A percentile compares a stretch with the other conserved stretches of the same genome.
These are phyloP conservation scores for Pammene fasciana DNA, from an alignment of 2,888 invertebrate species.

Conservation along the genomic window DNA sequence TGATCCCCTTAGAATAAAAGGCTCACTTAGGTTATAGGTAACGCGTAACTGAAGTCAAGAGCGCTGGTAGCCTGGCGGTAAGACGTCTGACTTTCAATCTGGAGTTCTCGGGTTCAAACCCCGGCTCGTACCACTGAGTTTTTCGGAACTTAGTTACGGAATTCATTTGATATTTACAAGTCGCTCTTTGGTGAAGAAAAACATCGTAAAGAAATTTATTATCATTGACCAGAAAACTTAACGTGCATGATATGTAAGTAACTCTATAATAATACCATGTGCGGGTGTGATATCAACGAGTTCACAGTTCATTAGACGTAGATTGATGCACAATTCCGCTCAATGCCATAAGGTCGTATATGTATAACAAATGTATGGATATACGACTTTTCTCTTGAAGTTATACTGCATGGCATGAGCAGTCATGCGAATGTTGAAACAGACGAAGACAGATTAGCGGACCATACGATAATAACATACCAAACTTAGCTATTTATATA, in stretches of 20 bases:
- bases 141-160: no score
- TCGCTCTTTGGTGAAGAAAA: no score
- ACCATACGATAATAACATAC: background rate
- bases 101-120: no score
- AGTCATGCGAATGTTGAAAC: conserved; percentile 7
- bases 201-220: no score
- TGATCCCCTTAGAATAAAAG: no score
- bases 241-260: background rate
- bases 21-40: no score
- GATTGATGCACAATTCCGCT: conserved; percentile 38
- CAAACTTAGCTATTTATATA: background rate
- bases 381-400: background rate
- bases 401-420: background rate
- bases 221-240: no score
- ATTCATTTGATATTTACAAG: no score
- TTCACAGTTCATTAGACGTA: conserved; percentile 41
- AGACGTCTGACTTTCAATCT: no score
- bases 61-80: no score
- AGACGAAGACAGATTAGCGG: conserved; percentile 4
- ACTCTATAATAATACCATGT: background rate
- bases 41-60: no score
- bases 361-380: background rate
- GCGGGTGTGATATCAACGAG: conserved; percentile 28
- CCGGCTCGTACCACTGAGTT: no score
- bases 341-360: conserved; percentile 2